These are phyloP conservation scores for Sabatieria punctata DNA, from an alignment of 2,888 invertebrate genomes.

Conservation along the genomic window DNA sequence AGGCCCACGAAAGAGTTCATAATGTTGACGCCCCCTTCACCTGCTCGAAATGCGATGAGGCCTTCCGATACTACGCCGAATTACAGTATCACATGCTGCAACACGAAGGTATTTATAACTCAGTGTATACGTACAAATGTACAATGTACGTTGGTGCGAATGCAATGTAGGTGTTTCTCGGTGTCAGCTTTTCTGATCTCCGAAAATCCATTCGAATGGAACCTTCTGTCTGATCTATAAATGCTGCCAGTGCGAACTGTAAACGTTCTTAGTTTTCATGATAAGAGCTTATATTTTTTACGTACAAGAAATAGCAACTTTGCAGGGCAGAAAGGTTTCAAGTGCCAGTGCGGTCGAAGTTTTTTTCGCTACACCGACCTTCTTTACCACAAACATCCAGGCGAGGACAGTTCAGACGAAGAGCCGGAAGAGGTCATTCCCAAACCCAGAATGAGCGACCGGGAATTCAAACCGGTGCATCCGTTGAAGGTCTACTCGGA, in stretches of 20 bases:
- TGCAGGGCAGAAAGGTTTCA: constrained; percentile 19
- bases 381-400: constrained; percentile 26
- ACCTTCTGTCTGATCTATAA: too few relatives aligned
- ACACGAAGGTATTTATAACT: constrained; percentile 1
- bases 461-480: constrained; percentile 26
- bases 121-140: too few relatives aligned
- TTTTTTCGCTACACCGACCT: constrained; percentile 29
- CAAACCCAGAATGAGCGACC: too few relatives aligned
- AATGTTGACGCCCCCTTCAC: constrained; percentile 24
- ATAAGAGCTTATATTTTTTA: too few relatives aligned
- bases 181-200: too few relatives aligned
- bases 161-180: too few relatives aligned
- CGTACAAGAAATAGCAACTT: too few relatives aligned
- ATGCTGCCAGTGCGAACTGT: too few relatives aligned
- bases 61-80: constrained; percentile 2
- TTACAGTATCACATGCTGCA: constrained; percentile 2
- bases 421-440: constrained; percentile 7
- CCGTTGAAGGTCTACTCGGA: constrained; percentile 23
- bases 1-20: constrained; percentile 29
- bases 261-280: too few relatives aligned
- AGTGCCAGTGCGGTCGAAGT: constrained; percentile 28
- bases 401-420: constrained; percentile 16
- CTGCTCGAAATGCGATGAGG: neutral
- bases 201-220: too few relatives aligned
- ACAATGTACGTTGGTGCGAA: too few relatives aligned